phyloP scores from a whole-genome alignment of 1,140 invertebrate species.

The Spodoptera litura region DNA sequence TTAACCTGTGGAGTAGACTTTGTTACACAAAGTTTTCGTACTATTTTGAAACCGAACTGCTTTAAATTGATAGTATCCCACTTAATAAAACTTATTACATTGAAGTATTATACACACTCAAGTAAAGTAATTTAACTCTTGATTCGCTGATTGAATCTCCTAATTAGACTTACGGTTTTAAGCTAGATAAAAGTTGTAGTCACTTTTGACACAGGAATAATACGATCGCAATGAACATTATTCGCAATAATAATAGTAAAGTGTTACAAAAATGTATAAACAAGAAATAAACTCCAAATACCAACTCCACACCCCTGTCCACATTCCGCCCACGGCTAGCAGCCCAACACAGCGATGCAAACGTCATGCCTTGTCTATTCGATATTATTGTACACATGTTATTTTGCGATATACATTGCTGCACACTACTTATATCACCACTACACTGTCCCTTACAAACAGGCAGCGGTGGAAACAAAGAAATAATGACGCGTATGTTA shows the following conservation, averaged over 20 bases:
- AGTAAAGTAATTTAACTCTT: no score
- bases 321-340: conserved; percentile 27
- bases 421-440: neutral
- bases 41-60: neutral
- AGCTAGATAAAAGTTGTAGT: no score
- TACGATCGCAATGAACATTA: no score
- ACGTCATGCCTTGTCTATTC: conserved; percentile 39
- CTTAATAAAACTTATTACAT: neutral
- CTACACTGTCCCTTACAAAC: conserved; percentile 24
- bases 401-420: conserved; percentile 29
- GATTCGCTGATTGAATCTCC: no score
- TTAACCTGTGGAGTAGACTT: conserved; percentile 16
- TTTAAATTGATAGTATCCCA: neutral
- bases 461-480: conserved; percentile 24
- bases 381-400: conserved; percentile 39
- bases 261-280: no score
- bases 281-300: neutral
- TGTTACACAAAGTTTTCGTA: neutral
- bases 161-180: no score
- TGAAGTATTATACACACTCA: no score
- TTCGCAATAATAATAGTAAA: no score
- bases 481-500: conserved; percentile 38
- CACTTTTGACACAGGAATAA: no score
- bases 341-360: conserved; percentile 33
- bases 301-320: neutral